Conservation (phyloP, 2,888 invertebrate genomes). For the Micoletzkya japonica region DNA sequence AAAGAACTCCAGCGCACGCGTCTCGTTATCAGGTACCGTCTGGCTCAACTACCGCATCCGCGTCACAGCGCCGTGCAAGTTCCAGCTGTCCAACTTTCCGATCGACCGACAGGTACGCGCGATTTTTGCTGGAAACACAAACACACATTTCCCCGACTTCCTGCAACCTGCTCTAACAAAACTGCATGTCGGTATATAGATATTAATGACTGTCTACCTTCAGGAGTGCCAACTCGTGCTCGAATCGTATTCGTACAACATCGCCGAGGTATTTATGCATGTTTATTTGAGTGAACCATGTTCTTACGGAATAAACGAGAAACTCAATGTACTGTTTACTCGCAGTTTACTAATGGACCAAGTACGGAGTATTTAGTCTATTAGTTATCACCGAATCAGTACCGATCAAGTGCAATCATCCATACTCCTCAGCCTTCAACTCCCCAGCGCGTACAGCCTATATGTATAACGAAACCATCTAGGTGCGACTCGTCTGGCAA, state of each 20-base stretch:
- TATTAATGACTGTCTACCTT: background rate
- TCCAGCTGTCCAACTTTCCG: slow-evolving; percentile 57
- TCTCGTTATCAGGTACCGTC: slow-evolving; percentile 57
- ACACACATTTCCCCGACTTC: background rate
- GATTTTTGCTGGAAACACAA: background rate
- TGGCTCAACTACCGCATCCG: slow-evolving; percentile 63
- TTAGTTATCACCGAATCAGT: no score
- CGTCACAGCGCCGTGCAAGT: slow-evolving; percentile 58
- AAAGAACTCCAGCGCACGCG: no score
- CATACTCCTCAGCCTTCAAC: background rate
- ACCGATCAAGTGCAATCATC: no score
- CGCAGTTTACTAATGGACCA: background rate
- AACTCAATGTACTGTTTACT: background rate
- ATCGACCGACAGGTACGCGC: slow-evolving; percentile 48
- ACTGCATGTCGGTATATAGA: no score
- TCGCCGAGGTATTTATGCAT: slow-evolving; percentile 48
- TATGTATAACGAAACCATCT: no score
- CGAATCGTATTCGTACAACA: slow-evolving; percentile 62
- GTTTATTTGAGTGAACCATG: background rate
- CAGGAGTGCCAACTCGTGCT: slow-evolving; percentile 61
- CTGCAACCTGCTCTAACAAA: no score
- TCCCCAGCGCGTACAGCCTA: background rate
- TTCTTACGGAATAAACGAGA: background rate
- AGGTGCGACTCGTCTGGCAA: slow-evolving; percentile 58
- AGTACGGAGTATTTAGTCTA: no score